Conservation (phyloP, 2,888 invertebrate genomes). For the Clusia tigrina region DNA sequence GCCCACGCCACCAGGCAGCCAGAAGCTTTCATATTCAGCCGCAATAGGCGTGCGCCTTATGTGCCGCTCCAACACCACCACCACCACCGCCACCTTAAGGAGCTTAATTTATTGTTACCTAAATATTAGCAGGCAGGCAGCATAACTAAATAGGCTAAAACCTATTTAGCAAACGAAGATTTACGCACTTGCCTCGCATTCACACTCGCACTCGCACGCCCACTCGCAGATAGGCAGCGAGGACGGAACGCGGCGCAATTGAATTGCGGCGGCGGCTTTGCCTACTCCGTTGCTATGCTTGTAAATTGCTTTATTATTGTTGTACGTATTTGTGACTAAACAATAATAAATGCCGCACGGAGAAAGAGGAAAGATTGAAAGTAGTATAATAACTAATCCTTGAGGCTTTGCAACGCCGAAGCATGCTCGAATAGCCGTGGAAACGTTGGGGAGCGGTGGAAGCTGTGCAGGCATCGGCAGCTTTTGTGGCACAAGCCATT, state of each 20-base stretch:
- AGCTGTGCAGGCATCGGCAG: background rate
- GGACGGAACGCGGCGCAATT: background rate
- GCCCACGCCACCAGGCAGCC: background rate
- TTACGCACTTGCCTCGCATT: background rate
- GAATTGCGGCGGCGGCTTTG: background rate
- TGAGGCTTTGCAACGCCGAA: slow-evolving; percentile 8
- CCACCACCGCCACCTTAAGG: slow-evolving; percentile 34
- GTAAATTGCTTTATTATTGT: slow-evolving; percentile 28
- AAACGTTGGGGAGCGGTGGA: no score
- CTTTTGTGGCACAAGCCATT: slow-evolving; percentile 7
- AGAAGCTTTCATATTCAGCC: no score
- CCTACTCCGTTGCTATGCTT: slow-evolving; percentile 4
- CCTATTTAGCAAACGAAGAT: slow-evolving; percentile 17
- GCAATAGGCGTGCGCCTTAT: no score
- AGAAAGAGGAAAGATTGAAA: slow-evolving; percentile 5
- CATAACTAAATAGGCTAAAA: slow-evolving; percentile 21
- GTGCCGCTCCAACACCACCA: background rate
- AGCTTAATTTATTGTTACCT: slow-evolving; percentile 53
- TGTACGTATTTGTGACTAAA: background rate
- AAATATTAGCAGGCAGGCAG: slow-evolving; percentile 20
- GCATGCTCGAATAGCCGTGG: no score
- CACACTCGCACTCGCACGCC: no score
- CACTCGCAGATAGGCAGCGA: no score
- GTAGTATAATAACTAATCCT: slow-evolving; percentile 17
- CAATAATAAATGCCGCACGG: background rate